Conservation (phyloP, 2,888 invertebrate genomes). For the Sarcophaga rosellei region DNA sequence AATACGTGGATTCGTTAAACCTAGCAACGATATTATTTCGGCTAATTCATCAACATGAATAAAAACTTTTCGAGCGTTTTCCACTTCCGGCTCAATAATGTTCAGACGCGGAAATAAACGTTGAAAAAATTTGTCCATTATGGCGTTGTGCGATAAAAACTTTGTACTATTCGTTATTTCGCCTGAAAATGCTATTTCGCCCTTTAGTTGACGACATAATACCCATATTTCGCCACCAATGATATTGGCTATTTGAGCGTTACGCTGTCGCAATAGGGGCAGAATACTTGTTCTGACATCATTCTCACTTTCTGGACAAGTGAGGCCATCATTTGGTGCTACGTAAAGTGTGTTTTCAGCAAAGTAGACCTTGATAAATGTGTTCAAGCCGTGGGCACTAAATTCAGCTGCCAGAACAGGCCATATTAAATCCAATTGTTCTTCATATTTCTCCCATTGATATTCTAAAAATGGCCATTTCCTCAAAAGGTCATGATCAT, state of each 20-base stretch:
- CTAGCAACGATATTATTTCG: conserved; percentile 70
- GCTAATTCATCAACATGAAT: conserved; percentile 71
- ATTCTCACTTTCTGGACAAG: conserved; percentile 71
- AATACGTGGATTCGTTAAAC: conserved; percentile 74
- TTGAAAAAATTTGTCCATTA: conserved; percentile 73
- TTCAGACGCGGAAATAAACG: conserved; percentile 71
- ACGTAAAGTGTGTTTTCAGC: conserved; percentile 76
- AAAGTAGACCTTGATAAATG: conserved; percentile 76
- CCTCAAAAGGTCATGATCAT: conserved; percentile 65
- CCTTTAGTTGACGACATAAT: conserved; percentile 73
- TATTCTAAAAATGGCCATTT: conserved; percentile 76
- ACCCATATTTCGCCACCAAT: conserved; percentile 74
- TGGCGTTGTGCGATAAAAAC: conserved; percentile 67
- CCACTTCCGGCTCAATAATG: conserved; percentile 73
- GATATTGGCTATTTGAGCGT: conserved; percentile 73
- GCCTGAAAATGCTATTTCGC: conserved; percentile 47
- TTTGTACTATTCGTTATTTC: conserved; percentile 33
- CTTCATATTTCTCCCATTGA: conserved; percentile 73
- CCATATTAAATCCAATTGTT: conserved; percentile 73
- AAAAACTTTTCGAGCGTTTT: conserved; percentile 72
- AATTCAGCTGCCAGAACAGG: conserved; percentile 74
- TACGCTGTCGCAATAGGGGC: conserved; percentile 70
- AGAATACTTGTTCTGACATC: conserved; percentile 67
- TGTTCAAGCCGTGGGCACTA: conserved; percentile 75
- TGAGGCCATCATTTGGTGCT: conserved; percentile 71